Evolutionary conservation across 2,797 vertebrate genomes (phyloP).

Genomic region (Darevskia mixta): DNA sequence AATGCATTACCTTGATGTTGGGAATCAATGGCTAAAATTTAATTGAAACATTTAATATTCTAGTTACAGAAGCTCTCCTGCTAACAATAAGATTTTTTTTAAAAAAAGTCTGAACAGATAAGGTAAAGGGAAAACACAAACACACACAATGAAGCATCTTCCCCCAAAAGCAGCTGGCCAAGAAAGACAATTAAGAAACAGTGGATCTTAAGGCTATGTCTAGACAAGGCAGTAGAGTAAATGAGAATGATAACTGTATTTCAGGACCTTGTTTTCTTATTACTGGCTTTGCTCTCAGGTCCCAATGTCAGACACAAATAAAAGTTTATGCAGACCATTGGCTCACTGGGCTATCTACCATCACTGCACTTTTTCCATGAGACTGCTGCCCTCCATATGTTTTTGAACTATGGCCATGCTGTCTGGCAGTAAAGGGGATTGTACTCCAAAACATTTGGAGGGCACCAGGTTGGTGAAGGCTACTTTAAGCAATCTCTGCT

Average conservation of each 20-base stretch:
- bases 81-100: not conserved
- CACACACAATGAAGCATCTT: not conserved
- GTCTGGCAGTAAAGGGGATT: too few species aligned
- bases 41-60: slow-evolving; percentile 65
- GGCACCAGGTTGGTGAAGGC: too few species aligned
- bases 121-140: too few species aligned
- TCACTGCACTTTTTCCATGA: not conserved
- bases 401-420: too few species aligned
- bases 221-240: not conserved
- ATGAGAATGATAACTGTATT: not conserved
- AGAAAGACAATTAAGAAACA: not conserved
- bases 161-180: not conserved
- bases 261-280: not conserved
- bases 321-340: not conserved
- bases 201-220: not conserved
- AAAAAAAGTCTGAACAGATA: too few species aligned
- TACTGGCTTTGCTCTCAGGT: not conserved
- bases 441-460: too few species aligned
- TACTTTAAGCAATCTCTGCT: not conserved
- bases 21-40: slow-evolving; percentile 66
- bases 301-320: not conserved
- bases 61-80: slow-evolving; percentile 55
- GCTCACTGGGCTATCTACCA: not conserved
- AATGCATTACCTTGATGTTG: slow-evolving; percentile 47
- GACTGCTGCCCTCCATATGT: too few species aligned